Evolutionary conservation across 2,113 vertebrate species (phyloP).

Genomic region (Typhlomys cinereus): DNA sequence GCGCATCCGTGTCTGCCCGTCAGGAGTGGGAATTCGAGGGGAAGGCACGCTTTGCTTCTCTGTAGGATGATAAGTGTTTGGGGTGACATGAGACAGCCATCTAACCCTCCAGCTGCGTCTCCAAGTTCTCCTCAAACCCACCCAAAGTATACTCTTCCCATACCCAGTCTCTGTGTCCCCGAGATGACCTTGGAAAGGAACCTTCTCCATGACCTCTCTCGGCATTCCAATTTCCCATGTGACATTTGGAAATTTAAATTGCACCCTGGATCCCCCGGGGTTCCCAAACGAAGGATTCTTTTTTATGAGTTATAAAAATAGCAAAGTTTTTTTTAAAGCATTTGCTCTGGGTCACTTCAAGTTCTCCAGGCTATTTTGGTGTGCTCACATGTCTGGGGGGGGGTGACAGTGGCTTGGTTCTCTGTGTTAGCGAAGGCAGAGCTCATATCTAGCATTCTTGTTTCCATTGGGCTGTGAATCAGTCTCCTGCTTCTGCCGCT

Average conservation of each 20-base stretch:
- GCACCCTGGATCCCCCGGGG: neutral
- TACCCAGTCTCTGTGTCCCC: neutral
- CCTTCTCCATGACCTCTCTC: neutral
- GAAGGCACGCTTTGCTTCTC: neutral
- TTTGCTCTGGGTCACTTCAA: slow-evolving; percentile 41
- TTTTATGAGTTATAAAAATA: slow-evolving; percentile 66
- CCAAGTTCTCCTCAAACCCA: neutral
- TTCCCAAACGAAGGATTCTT: slow-evolving; percentile 18
- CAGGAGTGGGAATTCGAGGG: slow-evolving; percentile 27
- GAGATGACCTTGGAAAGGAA: neutral
- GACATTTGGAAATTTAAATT: slow-evolving; percentile 35
- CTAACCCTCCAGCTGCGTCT: neutral
- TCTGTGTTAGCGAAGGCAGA: slow-evolving; percentile 11
- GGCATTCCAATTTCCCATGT: neutral
- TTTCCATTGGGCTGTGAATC: neutral
- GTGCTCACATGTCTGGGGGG: neutral
- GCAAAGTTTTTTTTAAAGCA: slow-evolving; percentile 46
- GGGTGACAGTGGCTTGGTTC: neutral
- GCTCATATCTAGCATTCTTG: neutral
- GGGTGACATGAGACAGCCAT: neutral
- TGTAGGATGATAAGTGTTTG: neutral
- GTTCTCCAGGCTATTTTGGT: neutral
- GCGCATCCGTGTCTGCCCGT: slow-evolving; percentile 62
- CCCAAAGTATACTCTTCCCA: neutral
- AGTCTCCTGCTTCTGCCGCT: neutral